phyloP scores from a whole-genome alignment of 2,888 invertebrate species.

The Perithous albicinctus region DNA sequence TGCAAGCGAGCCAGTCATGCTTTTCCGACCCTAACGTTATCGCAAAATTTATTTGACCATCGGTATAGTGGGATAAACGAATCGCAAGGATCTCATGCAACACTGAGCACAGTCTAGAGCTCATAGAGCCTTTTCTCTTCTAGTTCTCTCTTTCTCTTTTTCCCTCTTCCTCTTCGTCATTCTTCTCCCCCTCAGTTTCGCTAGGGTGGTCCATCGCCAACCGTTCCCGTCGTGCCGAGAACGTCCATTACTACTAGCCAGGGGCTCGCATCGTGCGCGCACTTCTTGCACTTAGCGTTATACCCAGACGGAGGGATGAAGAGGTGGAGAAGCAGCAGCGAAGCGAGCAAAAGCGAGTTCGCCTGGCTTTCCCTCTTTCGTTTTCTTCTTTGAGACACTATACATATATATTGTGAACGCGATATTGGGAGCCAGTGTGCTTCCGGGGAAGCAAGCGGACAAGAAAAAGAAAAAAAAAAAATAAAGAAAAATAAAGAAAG shows the following conservation, averaged over 20 bases:
- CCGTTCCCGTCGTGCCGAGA: constrained; percentile 53
- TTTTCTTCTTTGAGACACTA: constrained; percentile 45
- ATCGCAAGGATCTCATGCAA: constrained; percentile 44
- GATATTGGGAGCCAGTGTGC: constrained; percentile 65
- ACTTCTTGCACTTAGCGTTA: constrained; percentile 68
- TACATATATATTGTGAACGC: constrained; percentile 50
- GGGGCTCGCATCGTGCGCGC: constrained; percentile 58
- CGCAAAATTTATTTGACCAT: constrained; percentile 53
- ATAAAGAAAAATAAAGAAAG: constrained; percentile 78
- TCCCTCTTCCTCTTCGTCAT: constrained; percentile 49
- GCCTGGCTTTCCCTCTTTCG: constrained; percentile 58
- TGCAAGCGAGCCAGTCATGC: constrained; percentile 54
- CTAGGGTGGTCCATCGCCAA: constrained; percentile 38
- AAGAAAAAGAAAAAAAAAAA: constrained; percentile 64
- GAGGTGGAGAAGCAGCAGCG: constrained; percentile 51
- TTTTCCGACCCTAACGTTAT: constrained; percentile 52
- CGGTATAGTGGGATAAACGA: constrained; percentile 49
- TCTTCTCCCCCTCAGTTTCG: constrained; percentile 66
- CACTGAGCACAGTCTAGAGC: constrained; percentile 43
- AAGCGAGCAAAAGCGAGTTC: constrained; percentile 66
- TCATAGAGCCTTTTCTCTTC: constrained; percentile 66
- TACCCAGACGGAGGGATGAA: constrained; percentile 47
- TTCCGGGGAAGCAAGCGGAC: constrained; percentile 57
- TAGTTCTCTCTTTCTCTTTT: constrained; percentile 61
- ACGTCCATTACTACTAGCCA: constrained; percentile 64